Evolutionary conservation across 2,113 vertebrate species (phyloP).

Genomic region (Zapornia atra): DNA sequence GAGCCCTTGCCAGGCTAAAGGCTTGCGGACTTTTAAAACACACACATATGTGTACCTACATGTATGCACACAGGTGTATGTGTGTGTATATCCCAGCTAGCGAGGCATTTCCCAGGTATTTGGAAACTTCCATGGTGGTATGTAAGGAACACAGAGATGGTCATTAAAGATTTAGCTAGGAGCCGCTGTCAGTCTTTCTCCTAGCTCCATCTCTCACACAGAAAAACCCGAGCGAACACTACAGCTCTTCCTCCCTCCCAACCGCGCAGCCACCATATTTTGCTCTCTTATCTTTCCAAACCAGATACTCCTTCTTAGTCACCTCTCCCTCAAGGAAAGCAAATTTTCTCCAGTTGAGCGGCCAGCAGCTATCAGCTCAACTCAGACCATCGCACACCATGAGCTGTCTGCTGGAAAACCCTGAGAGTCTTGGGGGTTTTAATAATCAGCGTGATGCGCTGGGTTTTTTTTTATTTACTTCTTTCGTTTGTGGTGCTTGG

Average conservation of each 20-base stretch:
- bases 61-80: rapidly evolving
- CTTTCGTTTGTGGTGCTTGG: neutral
- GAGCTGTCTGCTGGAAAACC: neutral
- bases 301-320: neutral
- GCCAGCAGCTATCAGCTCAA: neutral
- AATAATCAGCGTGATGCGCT: neutral
- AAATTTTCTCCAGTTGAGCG: neutral
- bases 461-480: neutral
- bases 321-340: neutral
- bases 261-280: neutral
- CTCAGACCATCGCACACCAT: neutral
- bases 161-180: neutral
- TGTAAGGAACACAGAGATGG: neutral
- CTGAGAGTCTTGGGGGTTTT: neutral
- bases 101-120: neutral
- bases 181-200: neutral
- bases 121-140: neutral
- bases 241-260: neutral
- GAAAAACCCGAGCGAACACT: neutral
- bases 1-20: neutral
- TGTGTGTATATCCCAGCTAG: neutral
- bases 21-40: neutral
- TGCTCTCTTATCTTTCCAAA: constrained; percentile 9
- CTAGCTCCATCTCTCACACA: neutral
- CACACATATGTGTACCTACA: too few species aligned